Evolutionary conservation across 2,113 vertebrate genomes (phyloP), one percentile per base, ranked within the genome.

Genomic region (Pimephales promelas): DNA sequence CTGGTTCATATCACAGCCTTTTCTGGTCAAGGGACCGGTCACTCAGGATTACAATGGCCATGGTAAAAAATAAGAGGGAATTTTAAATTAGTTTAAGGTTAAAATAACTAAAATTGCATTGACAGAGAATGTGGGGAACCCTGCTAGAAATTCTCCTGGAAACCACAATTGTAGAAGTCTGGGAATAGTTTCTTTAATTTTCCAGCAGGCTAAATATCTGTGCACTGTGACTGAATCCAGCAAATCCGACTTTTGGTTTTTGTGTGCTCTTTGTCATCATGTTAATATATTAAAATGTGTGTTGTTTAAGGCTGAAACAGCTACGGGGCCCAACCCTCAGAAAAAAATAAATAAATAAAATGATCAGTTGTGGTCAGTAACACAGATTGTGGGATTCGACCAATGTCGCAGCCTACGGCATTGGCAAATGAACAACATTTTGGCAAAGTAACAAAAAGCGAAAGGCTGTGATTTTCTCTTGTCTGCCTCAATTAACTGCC

Each of bases 381-480:
- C 9, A 45, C 57, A 59, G 54, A 31, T 24, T 49, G 31, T 66
- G 52, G 47, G 31, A 40, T 71, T 57, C 10, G 14, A 73, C n/a
- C 43, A 86, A 59, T 81, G 49, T 61, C 56, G 26, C 40, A 31
- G 28, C 77, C 52, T 61, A 73, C 13, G n/a, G 20, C 61, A 36
- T 6, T 54, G 64, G 62, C 64, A 56, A 80, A 64, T 68, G 31
- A 70, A 61, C 52, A 56, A 49, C 26, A 81, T 81, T 68, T 78
- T 78, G 73, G 75, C 75, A 10, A 62, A 36, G 40, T 62, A 81
- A 76, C 61, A 54, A 61, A 84, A 77, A 81, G 36, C 24, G 13
- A 83, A 75, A 81, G 72, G 64, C 74, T 84, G 83, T 82, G 68
- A 78, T 82, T 78, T 84, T 82, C 86, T 83, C 77, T 83, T 61